Evolutionary conservation across 37 sponge, comb jelly and placozoan genomes (phyloP), one percentile per base, ranked within the genome.

Genomic region (Dysidea cf. avara): DNA sequence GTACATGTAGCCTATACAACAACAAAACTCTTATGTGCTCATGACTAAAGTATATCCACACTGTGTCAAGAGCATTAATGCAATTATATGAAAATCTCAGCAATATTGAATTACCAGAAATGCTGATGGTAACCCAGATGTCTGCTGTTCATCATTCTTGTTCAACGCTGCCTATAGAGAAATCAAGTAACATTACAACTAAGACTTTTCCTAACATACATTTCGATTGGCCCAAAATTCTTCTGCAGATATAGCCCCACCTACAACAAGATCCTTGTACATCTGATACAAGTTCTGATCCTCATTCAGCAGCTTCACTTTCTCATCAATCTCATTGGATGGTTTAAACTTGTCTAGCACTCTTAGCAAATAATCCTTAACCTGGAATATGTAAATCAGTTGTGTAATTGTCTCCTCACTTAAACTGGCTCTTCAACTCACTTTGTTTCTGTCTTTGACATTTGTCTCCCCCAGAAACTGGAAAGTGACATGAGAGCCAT

Each of bases 171-270:
- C 58, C 35, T 14, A 26, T 3, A 2, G 35, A 49, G 46, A 74
- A 30, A 58, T 11, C 56, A 6, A 16, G 17, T 24, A 34, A 66
- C 68, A 46, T 21, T 52, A 30, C 3, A 24, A 25, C 29, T 34
- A 56, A 21, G 53, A 36, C 31, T 48, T 74, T n/a, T 29, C 7
- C 26, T 51, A 25, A 35, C 59, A 33, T 21, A 75, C 64, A 20
- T 51, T 1, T 28, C 82, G 47, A 51, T 86, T 82, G 26, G 87
- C 87, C 95, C 95, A 94, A 64, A 94, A 94, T 58, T 94, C 95
- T 20, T 94, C 92, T 14, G 95, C 81, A 48, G 81, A 69, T 4
- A 94, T 84, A 47, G 90, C 34, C 16, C 84, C 81, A 29, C 82
- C 75, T 0, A 64, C 74, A 0, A 94, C 95, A 30, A 94, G 79